Conservation (phyloP, 2,113 vertebrate species). For the Lipophrys pholis region DNA sequence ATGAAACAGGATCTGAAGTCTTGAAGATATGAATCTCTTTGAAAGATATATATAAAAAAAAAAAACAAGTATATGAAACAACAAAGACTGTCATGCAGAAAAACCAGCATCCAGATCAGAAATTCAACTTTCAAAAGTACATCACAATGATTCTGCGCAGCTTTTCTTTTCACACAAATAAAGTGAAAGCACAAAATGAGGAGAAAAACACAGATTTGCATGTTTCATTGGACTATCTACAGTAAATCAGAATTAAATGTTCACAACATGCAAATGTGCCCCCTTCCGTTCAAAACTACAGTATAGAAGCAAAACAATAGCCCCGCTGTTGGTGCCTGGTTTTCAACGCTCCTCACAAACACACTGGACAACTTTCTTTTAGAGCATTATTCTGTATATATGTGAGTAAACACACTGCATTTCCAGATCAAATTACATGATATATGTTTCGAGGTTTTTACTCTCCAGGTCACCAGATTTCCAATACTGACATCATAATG, state of each 20-base stretch:
- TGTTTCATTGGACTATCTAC: not conserved
- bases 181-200: rapidly evolving
- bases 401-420: not conserved
- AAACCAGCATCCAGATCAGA: not conserved
- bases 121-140: not conserved
- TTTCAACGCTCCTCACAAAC: not conserved
- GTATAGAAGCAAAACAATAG: not conserved
- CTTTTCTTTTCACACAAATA: not conserved
- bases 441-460: not conserved
- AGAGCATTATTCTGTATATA: not conserved
- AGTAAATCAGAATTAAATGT: rapidly evolving
- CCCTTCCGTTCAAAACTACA: not conserved
- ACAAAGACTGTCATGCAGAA: constrained; percentile 6
- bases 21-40: not conserved
- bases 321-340: not conserved
- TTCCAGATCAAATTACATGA: not conserved
- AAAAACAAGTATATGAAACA: not conserved
- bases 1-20: not conserved
- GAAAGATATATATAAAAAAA: not conserved
- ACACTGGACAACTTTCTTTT: too few relatives aligned
- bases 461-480: not conserved
- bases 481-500: not conserved
- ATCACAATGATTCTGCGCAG: not conserved
- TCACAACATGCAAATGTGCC: not conserved
- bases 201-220: not conserved